phyloP scores from a whole-genome alignment of 2,888 invertebrate species.

The Hymenopus coronatus region DNA sequence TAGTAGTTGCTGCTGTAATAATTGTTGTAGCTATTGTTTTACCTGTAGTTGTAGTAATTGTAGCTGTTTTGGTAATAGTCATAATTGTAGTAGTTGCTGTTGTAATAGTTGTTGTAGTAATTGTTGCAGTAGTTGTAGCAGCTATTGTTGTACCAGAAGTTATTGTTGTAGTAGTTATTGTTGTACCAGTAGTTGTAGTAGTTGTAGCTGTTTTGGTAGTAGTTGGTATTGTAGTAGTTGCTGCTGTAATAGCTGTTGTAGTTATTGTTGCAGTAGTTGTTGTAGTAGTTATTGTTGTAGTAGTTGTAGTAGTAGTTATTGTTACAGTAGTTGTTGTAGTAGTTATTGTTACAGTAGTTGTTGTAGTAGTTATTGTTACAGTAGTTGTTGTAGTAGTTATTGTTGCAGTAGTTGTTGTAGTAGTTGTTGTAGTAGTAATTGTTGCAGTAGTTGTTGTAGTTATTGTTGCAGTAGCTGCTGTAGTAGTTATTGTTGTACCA shows the following conservation, averaged over 20 bases:
- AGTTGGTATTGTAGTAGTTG: not conserved
- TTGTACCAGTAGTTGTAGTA: not conserved
- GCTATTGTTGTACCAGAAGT: not conserved
- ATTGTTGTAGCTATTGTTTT: no score
- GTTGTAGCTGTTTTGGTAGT: no score
- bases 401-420: not conserved
- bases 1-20: no score
- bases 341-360: not conserved
- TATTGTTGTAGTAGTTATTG: not conserved
- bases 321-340: not conserved
- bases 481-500: not conserved
- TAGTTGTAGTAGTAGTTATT: not conserved
- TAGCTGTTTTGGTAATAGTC: no score
- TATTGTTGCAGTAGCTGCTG: not conserved
- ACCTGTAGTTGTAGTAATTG: no score
- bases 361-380: not conserved
- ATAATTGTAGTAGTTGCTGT: no score
- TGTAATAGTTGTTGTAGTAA: no score
- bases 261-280: not conserved
- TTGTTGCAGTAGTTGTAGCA: no score
- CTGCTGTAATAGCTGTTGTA: not conserved
- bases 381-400: not conserved
- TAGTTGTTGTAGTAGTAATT: not conserved
- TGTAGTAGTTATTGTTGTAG: not conserved
- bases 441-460: not conserved